Evolutionary conservation across 1,140 invertebrate species (phyloP), one percentile per base, ranked within the genome.

Genomic region (Cydia pomonella): DNA sequence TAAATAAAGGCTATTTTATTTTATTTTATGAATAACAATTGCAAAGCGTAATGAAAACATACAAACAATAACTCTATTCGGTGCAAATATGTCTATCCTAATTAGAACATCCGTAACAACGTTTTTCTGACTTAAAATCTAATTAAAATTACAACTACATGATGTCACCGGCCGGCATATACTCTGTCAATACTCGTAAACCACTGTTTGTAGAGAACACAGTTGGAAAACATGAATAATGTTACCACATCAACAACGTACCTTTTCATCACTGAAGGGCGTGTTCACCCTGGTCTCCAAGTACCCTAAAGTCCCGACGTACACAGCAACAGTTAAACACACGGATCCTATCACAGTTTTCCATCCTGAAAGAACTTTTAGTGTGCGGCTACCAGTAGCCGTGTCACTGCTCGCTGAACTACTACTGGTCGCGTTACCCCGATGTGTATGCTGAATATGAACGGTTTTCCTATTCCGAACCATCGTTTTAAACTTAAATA

Each of bases 261-360:
- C 96, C 93, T 96, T 97, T 76, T 96, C 94, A 63, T 95, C 94
- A 84, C 96, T 94, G 74, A 97, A 95, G 0, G 97, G 97, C 3
- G 97, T 98, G 84, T 97, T 98, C 0, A 99, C 97, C 77, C 97
- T 94, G 1, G 97, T 98, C 90, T 98, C 97, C 44, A 98, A 90
- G 85, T 98, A 97, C 10, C 97, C 97, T 81, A 96, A 93, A 80
- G 97, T 97, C 50, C 95, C 96, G 78, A 97, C 96, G 87, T 96
- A 96, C 4, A 94, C 94, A 21, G 96, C 96, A 73, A 97, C 91
- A 6, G 91, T 87, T 73, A 96, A 93, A 83, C 93, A 94, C n/a
- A 86, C 81, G 63, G 87, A 89, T 13, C 94, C 93, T 47, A 94
- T 82, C 29, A 86, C 76, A 75, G 92, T 91, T 83, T 94, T 94